A percentile compares a stretch with the other conserved stretches of the same genome.
phyloP scores from a whole-genome alignment of 2,888 invertebrate genomes.

The Branchipolynoe longqiensis region DNA sequence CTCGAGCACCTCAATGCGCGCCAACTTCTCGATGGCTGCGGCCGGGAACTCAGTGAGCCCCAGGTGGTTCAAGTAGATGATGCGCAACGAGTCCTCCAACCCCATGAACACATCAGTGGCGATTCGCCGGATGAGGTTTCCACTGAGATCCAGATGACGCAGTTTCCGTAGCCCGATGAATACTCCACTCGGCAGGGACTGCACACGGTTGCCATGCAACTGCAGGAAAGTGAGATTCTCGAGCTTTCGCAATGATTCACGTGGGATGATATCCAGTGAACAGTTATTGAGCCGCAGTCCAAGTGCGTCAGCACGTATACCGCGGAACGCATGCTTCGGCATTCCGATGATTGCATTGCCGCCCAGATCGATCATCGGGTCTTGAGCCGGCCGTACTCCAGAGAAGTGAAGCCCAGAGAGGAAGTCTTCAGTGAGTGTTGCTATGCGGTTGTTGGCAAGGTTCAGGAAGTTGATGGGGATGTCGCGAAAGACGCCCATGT shows the following conservation, averaged over 20 bases:
- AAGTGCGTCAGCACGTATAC: constrained; percentile 10
- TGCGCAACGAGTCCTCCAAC: background rate
- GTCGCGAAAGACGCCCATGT: constrained; percentile 24
- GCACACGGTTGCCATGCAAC: constrained; percentile 36
- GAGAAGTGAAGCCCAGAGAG: constrained; percentile 30
- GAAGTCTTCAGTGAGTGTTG: constrained; percentile 38
- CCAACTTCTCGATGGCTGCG: constrained; percentile 35
- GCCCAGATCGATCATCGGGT: constrained; percentile 36
- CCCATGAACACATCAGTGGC: constrained; percentile 45
- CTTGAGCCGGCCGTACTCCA: constrained; percentile 4
- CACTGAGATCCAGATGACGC: constrained; percentile 21
- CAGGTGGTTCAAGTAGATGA: background rate
- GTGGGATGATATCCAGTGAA: constrained; percentile 35
- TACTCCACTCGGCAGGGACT: constrained; percentile 26
- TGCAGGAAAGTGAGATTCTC: constrained; percentile 44
- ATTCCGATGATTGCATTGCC: constrained; percentile 47
- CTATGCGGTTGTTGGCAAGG: constrained; percentile 34
- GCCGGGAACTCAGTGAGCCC: constrained; percentile 45
- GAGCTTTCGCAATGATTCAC: constrained; percentile 14
- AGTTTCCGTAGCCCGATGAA: constrained; percentile 24
- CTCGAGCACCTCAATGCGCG: constrained; percentile 7
- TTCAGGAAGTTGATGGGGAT: constrained; percentile 40
- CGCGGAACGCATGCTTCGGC: constrained; percentile 49
- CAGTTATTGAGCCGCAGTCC: constrained; percentile 43
- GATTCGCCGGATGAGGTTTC: constrained; percentile 21